Evolutionary conservation across 30 jellyfish, hydroid and myxozoan species (phyloP).

Genomic region (Nemopilema nomurai): DNA sequence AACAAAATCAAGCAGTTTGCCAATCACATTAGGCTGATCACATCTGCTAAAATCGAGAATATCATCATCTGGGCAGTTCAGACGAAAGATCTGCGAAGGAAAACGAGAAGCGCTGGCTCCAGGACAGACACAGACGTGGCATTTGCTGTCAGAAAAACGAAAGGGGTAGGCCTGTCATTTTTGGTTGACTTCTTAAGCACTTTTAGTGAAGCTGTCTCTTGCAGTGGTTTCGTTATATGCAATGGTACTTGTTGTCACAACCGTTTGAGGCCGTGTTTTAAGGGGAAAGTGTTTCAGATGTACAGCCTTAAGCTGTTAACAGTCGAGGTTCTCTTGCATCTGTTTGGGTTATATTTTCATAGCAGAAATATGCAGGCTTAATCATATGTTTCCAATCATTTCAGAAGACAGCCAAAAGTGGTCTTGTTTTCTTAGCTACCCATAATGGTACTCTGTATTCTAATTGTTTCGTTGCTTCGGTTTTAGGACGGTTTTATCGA

Average conservation of each 20-base stretch:
- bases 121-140: slow-evolving; percentile 73
- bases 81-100: slow-evolving; percentile 38
- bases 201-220: no score
- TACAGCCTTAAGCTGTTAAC: no score
- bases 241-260: no score
- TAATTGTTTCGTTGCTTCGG: not conserved
- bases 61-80: slow-evolving; percentile 92
- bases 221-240: no score
- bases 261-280: no score
- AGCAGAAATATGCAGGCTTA: no score
- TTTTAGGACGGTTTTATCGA: slow-evolving; percentile 30
- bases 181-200: not conserved
- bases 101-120: slow-evolving; percentile 49
- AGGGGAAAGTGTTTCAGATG: no score
- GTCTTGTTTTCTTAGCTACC: no score
- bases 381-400: no score
- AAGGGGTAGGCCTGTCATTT: slow-evolving; percentile 45
- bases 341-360: no score
- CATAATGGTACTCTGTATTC: not conserved
- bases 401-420: no score
- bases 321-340: no score
- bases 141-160: slow-evolving; percentile 78
- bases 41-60: slow-evolving; percentile 74
- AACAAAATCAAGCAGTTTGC: slow-evolving; percentile 62
- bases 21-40: slow-evolving; percentile 51